Base-by-base conservation (phyloP, 1,140 invertebrate genomes). In the Pseudomyrmex concolor region DNA sequence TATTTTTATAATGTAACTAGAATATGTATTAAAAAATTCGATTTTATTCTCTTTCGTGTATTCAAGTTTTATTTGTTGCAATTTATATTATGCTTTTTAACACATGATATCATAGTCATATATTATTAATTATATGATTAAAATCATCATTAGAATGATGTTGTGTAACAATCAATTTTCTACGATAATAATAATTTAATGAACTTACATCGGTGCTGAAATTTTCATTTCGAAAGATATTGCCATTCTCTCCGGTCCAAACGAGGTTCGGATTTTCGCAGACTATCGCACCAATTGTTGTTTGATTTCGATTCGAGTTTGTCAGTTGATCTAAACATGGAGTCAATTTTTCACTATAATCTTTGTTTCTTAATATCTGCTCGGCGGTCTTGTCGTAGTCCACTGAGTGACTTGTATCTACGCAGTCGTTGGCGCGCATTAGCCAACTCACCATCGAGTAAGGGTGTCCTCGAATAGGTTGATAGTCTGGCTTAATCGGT, bases 361-460 rank as follows among this genome's bases (percentile, higher is more conserved):
- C 77, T 45, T 74, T 82, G 59, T 91, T 88, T 0, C 76, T 87
- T 0, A 92, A 10, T 7, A 92, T 91, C n/a, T 88, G 64, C 22
- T 90, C 83, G 13, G 86, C 89, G 1, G 82, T 89, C 8, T 71
- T 85, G 2, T 92, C 91, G 51, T 88, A 89, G 15, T 90, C 87
- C 10, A 55, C 9, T 0, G 60, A 22, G 0, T 54, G 66, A 3
- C 9, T 25, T 1, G 70, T 59, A 1, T 70, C 77, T 5, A n/a
- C 12, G 17, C 71, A 2, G 9, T 67, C 17, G 15, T 55, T 77
- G 8, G 4, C 17, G 13, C 34, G 73, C 34, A 63, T 54, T 17
- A 57, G 17, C 50, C 62, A 77, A 50, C 25, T 70, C 5, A 78
- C n/a, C 54, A 78, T 71, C 9, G 77, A 73, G n/a, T 91, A 92